A percentile compares a stretch with the other conserved stretches of the same genome.
phyloP scores from a whole-genome alignment of 2,797 vertebrate genomes.

The Chloroceryle amazona region DNA sequence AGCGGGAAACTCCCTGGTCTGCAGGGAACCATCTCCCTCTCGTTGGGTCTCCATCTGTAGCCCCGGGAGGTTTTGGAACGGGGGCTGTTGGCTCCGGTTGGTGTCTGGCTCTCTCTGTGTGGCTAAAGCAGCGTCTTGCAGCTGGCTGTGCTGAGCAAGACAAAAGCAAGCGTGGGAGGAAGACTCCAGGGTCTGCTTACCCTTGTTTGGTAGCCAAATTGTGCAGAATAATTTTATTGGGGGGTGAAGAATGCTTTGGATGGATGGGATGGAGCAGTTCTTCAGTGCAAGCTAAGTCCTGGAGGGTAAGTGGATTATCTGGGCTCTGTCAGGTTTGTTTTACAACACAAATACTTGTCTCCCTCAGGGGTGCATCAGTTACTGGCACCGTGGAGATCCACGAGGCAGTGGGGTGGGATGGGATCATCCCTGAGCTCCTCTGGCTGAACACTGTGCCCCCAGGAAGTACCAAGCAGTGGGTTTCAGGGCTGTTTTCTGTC shows the following conservation, averaged over 20 bases:
- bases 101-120: constrained; percentile 20
- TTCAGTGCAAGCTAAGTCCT: neutral
- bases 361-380: rapidly evolving
- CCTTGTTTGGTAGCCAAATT: neutral
- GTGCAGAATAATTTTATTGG: neutral
- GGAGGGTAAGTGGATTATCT: neutral
- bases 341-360: rapidly evolving
- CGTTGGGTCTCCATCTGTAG: neutral
- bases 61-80: neutral
- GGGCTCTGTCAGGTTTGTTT: neutral
- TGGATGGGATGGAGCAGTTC: neutral
- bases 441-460: neutral
- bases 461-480: neutral
- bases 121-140: neutral
- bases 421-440: neutral
- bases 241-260: neutral
- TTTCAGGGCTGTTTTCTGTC: neutral
- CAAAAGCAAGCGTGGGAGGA: neutral
- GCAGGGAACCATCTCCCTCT: rapidly evolving
- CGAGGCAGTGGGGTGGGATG: rapidly evolving
- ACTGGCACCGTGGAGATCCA: neutral
- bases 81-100: neutral
- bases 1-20: neutral
- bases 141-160: neutral
- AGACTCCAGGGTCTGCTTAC: neutral